Conservation (phyloP, 2,113 vertebrate species). For the Centropus unirufus region DNA sequence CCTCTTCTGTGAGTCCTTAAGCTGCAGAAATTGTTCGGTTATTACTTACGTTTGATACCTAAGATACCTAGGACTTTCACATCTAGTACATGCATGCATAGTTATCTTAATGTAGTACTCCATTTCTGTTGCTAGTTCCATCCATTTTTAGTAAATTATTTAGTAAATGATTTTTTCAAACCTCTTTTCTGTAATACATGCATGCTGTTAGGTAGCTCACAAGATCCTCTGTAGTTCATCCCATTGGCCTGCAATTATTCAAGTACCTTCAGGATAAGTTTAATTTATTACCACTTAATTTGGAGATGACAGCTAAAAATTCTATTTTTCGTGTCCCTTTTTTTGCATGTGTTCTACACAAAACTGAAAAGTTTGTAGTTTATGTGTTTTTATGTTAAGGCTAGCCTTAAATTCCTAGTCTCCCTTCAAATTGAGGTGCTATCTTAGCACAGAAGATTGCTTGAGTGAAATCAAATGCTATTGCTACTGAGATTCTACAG, state of each 20-base stretch:
- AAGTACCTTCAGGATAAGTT: not conserved
- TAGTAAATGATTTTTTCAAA: not conserved
- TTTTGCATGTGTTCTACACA: not conserved
- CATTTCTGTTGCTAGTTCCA: not conserved
- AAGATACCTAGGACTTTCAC: not conserved
- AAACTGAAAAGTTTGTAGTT: not conserved
- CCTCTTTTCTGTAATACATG: not conserved
- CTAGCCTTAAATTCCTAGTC: not conserved
- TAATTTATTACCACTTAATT: not conserved
- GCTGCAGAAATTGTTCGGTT: not conserved
- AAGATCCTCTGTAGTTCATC: not conserved
- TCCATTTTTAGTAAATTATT: not conserved
- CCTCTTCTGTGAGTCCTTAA: not conserved
- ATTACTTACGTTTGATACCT: not conserved
- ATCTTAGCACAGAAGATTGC: not conserved
- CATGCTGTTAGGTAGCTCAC: not conserved
- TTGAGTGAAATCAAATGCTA: not conserved
- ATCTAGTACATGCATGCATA: not conserved
- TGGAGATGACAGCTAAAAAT: not conserved
- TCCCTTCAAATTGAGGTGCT: not conserved
- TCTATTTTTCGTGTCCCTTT: not conserved
- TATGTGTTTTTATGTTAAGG: not conserved
- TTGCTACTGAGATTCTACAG: not conserved
- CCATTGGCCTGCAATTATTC: not conserved
- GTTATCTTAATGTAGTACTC: not conserved